Evolutionary conservation across 2,888 invertebrate species (phyloP).

Genomic region (Meliscaeva auricollis): DNA sequence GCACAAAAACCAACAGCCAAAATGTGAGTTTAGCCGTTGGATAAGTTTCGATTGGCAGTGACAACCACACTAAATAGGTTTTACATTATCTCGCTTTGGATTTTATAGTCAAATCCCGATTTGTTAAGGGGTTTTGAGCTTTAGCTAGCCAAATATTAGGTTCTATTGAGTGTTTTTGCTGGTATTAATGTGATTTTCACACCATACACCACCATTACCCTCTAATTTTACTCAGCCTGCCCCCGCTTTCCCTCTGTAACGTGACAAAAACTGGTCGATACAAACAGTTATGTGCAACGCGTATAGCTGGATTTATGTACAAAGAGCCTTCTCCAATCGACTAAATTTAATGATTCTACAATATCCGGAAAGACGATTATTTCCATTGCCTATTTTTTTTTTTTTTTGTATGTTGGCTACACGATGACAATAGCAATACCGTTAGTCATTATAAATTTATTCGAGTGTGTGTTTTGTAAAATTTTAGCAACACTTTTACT

Average conservation of each 20-base stretch:
- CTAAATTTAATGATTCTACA: conserved; percentile 41
- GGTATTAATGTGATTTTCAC: conserved; percentile 48
- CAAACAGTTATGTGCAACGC: not conserved
- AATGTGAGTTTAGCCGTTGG: conserved; percentile 52
- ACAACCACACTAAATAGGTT: conserved; percentile 72
- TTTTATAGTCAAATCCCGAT: conserved; percentile 62
- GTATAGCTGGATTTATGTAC: conserved; percentile 9
- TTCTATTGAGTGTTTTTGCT: conserved; percentile 23
- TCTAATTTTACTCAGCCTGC: not conserved
- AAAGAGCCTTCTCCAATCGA: conserved; percentile 21
- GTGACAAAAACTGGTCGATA: not conserved
- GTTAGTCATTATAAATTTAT: conserved; percentile 8
- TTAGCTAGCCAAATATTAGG: conserved; percentile 1
- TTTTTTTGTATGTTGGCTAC: not conserved
- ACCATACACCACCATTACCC: not conserved
- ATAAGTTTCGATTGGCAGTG: conserved; percentile 70
- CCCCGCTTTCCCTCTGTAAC: not conserved
- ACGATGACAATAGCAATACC: not conserved
- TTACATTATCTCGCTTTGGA: conserved; percentile 65
- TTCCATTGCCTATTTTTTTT: conserved; percentile 42
- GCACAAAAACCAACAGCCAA: conserved; percentile 44
- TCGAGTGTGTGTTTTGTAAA: conserved; percentile 1
- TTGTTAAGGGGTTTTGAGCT: conserved; percentile 52
- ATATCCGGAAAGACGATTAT: conserved; percentile 49
- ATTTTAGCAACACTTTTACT: not conserved